Percentiles rank a stretch among this genome's conserved stretches.
These are phyloP conservation scores for Glossophaga mutica DNA, from an alignment of 2,797 vertebrate species.

Conservation along the genomic window DNA sequence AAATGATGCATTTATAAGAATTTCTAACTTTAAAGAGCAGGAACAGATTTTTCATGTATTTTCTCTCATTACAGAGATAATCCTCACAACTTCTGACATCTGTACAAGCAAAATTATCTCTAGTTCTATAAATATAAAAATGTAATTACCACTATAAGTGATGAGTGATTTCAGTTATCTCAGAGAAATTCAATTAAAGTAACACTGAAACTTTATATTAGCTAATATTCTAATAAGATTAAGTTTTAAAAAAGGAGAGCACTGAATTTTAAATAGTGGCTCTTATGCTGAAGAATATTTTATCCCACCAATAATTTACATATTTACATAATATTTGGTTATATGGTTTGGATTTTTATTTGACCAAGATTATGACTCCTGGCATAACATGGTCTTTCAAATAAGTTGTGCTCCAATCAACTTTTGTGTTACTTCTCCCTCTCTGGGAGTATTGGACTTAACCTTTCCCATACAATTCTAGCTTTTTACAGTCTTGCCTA, in stretches of 20 bases:
- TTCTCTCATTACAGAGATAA: constrained; percentile 14
- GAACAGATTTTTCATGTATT: not conserved
- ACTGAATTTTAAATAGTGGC: not conserved
- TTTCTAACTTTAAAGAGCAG: constrained; percentile 28
- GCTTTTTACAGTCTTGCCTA: constrained; percentile 1
- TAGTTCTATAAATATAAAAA: not conserved
- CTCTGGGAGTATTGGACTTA: not conserved
- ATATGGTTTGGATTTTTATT: constrained; percentile 22
- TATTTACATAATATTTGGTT: not conserved
- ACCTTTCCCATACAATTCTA: not conserved
- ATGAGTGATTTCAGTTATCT: not conserved
- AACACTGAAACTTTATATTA: not conserved
- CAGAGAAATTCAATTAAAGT: constrained; percentile 12
- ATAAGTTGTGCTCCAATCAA: not conserved
- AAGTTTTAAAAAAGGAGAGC: not conserved
- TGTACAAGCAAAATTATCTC: not conserved
- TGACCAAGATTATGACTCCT: constrained; percentile 22
- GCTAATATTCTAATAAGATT: constrained; percentile 4
- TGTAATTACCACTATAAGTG: not conserved
- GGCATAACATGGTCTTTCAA: not conserved
- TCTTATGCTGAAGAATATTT: constrained; percentile 13
- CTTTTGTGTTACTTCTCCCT: constrained; percentile 5
- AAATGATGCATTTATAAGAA: constrained; percentile 30
- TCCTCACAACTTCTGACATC: not conserved
- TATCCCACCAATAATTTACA: not conserved